Conservation (phyloP, 37 sponge, comb jelly and placozoan species). For the Geodia barretti region DNA sequence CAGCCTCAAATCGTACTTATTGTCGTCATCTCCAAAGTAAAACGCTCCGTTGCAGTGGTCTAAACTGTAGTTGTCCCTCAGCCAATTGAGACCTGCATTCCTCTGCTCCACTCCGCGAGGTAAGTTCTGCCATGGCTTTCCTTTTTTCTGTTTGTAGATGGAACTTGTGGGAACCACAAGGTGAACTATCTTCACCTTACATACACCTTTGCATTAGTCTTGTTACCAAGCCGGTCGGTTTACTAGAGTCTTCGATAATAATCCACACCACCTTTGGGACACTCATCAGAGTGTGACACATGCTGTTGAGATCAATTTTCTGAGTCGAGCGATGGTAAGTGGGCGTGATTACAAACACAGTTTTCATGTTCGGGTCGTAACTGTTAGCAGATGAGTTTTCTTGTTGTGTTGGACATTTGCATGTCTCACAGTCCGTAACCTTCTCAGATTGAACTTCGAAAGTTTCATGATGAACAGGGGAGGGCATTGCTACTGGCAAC, state of each 20-base stretch:
- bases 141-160: background rate
- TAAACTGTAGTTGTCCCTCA: background rate
- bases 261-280: conserved; percentile 70
- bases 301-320: conserved; percentile 54
- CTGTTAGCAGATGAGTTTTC: too few species aligned
- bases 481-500: too few species aligned
- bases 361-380: background rate
- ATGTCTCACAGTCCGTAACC: too few species aligned
- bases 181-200: conserved; percentile 27
- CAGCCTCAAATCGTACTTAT: conserved; percentile 43
- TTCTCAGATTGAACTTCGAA: too few species aligned
- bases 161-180: background rate
- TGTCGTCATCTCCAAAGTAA: conserved; percentile 69
- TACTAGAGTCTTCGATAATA: conserved; percentile 50
- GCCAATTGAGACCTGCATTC: conserved; percentile 35
- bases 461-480: too few species aligned
- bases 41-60: conserved; percentile 31
- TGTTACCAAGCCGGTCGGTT: conserved; percentile 28
- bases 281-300: conserved; percentile 59
- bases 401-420: too few species aligned
- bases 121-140: background rate
- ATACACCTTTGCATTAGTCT: conserved; percentile 20
- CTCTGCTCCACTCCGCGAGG: conserved; percentile 48
- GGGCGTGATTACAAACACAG: conserved; percentile 61
- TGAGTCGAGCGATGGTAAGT: conserved; percentile 67